Conservation (phyloP, 1,140 invertebrate species). For the Euwallacea fornicatus region DNA sequence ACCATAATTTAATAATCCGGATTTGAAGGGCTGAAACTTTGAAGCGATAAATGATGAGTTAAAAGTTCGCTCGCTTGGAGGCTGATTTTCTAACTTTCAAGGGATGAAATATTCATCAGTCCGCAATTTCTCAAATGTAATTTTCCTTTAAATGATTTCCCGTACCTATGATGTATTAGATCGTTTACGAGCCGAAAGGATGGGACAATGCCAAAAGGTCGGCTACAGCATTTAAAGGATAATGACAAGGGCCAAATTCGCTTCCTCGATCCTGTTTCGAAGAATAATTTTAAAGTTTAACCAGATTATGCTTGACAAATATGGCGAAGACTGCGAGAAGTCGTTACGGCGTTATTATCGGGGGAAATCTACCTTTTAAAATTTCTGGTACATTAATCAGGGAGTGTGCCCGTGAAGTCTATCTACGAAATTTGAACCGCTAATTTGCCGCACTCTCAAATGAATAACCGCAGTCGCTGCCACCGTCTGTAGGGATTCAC, state of each 20-base stretch:
- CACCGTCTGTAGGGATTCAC: constrained; percentile 28
- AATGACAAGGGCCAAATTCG: not conserved
- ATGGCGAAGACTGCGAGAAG: constrained; percentile 24
- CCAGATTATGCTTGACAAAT: constrained; percentile 22
- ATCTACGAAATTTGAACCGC: constrained; percentile 37
- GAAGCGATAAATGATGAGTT: constrained; percentile 13
- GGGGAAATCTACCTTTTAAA: constrained; percentile 37
- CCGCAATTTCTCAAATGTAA: constrained; percentile 7
- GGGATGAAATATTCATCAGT: constrained; percentile 14
- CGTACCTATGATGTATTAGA: not conserved
- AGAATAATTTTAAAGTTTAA: constrained; percentile 2
- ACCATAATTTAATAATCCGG: constrained; percentile 15
- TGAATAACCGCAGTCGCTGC: constrained; percentile 34
- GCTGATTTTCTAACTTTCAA: constrained; percentile 5
- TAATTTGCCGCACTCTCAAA: constrained; percentile 38
- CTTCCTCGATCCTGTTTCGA: not conserved
- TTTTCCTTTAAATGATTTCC: constrained; percentile 4
- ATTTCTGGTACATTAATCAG: constrained; percentile 37
- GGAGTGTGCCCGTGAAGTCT: constrained; percentile 29
- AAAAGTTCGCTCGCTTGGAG: constrained; percentile 1
- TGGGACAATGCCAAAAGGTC: not conserved
- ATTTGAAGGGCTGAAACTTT: constrained; percentile 15
- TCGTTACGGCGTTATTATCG: constrained; percentile 25
- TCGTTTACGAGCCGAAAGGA: too few relatives aligned
- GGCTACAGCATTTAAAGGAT: not conserved